phyloP scores from a whole-genome alignment of 1,140 invertebrate species.

The Dreissena rostriformis region DNA sequence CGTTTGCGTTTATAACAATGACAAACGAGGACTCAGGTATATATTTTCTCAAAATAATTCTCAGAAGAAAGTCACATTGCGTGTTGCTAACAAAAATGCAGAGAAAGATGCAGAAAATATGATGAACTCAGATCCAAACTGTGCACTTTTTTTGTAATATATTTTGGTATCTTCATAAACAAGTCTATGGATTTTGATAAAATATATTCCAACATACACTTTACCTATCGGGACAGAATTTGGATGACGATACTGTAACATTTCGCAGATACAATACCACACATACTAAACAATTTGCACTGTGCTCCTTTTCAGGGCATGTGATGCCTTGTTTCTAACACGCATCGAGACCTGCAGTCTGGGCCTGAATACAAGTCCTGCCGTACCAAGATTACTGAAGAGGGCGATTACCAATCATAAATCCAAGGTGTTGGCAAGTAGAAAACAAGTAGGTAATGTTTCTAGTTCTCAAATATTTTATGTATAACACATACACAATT shows the following conservation, averaged over 20 bases:
- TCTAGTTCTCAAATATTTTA: too few species aligned
- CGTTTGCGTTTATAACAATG: too few species aligned
- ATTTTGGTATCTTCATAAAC: not conserved
- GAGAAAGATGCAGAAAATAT: too few species aligned
- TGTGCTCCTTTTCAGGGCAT: slow-evolving; percentile 3
- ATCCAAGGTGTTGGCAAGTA: slow-evolving; percentile 40
- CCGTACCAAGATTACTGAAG: slow-evolving; percentile 41
- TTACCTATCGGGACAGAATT: not conserved
- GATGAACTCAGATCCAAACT: not conserved
- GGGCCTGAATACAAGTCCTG: slow-evolving; percentile 13
- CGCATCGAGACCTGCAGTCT: slow-evolving; percentile 45
- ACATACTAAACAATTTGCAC: not conserved
- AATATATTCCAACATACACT: not conserved
- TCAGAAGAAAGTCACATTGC: too few species aligned
- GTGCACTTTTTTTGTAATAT: not conserved
- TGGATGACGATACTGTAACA: not conserved
- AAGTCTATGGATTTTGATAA: not conserved
- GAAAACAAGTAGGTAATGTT: slow-evolving; percentile 32
- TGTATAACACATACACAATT: too few species aligned
- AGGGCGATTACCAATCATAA: slow-evolving; percentile 42
- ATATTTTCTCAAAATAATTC: too few species aligned
- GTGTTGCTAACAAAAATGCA: too few species aligned
- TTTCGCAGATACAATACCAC: not conserved
- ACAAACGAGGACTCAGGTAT: too few species aligned
- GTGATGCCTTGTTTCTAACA: slow-evolving; percentile 38